Conservation (phyloP, 2,797 vertebrate genomes). For the Linurgus olivaceus region DNA sequence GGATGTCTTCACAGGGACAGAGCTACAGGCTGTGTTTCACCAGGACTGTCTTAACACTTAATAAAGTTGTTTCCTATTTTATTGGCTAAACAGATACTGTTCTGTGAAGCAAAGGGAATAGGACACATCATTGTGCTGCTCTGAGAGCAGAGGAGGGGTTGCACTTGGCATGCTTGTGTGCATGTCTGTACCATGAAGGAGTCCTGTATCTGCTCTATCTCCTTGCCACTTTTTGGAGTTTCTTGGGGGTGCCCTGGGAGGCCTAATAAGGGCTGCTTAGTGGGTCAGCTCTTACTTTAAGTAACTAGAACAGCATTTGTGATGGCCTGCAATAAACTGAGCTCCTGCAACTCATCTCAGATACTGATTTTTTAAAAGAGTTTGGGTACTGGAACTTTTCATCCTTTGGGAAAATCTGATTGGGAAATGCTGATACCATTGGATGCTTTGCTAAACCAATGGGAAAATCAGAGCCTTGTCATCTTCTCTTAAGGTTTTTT, state of each 20-base stretch:
- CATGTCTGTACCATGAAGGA: neutral
- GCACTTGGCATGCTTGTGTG: accelerated
- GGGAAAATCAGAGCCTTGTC: neutral
- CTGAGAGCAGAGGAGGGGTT: neutral
- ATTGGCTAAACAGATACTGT: neutral
- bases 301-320: neutral
- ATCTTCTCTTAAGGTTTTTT: neutral
- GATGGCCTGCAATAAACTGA: neutral
- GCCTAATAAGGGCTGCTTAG: neutral
- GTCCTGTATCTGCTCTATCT: neutral
- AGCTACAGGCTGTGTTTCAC: neutral
- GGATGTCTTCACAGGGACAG: neutral
- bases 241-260: neutral
- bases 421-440: neutral
- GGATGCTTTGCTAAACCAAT: neutral
- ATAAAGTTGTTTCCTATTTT: neutral
- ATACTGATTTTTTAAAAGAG: neutral
- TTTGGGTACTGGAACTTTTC: neutral
- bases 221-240: neutral
- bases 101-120: neutral
- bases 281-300: neutral
- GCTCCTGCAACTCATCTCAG: neutral
- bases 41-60: neutral
- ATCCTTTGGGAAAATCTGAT: neutral
- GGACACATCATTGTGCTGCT: accelerated